Base-by-base conservation (phyloP, 2,797 vertebrate genomes). In the Eospalax fontanierii region DNA sequence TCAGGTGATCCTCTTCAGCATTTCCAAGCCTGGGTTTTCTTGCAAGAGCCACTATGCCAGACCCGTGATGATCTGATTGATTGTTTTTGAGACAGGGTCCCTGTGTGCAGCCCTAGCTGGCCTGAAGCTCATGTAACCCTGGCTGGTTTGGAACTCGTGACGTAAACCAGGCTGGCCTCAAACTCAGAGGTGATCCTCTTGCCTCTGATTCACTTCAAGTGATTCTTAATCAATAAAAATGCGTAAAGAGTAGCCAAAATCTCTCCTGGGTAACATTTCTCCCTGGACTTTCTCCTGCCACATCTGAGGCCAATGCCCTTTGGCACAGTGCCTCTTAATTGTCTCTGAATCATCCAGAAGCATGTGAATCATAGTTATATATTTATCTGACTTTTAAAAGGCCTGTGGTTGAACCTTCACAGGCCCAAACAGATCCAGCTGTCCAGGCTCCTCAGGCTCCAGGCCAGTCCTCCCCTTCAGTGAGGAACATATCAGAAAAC, bases 381-480 rank as follows among this genome's bases (percentile, higher is more conserved):
- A 91, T 93, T 93, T 82, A 88, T 85, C 76, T 70, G 54, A 78
- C 87, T 71, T 92, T 89, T 66, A 54, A 84, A 90, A 82, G 83
- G n/a, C 38, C n/a, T 46, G 81, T 18, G 30, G 89, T 61, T 79
- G 92, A 86, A n/a, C 46, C 43, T 4, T 19, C 24, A 9, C 16
- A 4, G 24, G 46, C 59, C 83, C 86, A 63, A 54, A 40, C 22
- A 43, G 75, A 57, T 35, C 33, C 79, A 40, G 61, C 70, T 50
- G 54, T n/a, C 35, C 40, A 5, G 80, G 50, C 57, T 33, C 66
- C 50, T 54, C 57, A 12, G 75, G 79, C 65, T 78, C 63, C 11
- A 1, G 35, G 38, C 38, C 28, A 22, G 46, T 8, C 74, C 65
- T 73, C 26, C 16, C 80, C 66, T 54, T 54, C 50, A 54, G 50